Evolutionary conservation across 2,113 vertebrate species (phyloP).

Genomic region (Motacilla tschutschensis): DNA sequence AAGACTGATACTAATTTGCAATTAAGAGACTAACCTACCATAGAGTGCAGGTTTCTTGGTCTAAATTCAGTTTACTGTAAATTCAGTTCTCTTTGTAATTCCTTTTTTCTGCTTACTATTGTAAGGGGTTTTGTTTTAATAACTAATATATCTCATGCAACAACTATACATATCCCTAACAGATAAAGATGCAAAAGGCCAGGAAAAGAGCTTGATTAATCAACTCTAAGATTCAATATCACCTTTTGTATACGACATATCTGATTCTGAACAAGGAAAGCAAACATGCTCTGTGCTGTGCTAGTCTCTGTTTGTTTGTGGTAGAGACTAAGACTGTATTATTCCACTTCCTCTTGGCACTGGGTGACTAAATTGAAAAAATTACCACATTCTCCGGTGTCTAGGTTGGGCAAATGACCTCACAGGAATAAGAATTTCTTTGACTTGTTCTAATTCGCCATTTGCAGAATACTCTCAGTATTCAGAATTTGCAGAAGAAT

Average conservation of each 20-base stretch:
- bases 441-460: slow-evolving; percentile 10
- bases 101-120: neutral
- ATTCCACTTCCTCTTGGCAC: neutral
- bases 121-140: neutral
- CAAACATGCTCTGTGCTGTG: neutral
- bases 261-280: neutral
- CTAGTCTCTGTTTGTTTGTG: neutral
- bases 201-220: neutral
- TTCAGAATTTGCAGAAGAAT: slow-evolving; percentile 2
- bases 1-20: neutral
- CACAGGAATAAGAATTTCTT: neutral
- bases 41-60: neutral
- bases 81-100: neutral
- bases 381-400: neutral
- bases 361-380: neutral
- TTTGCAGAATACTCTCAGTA: neutral
- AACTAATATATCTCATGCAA: neutral
- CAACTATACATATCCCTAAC: neutral
- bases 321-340: neutral
- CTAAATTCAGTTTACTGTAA: neutral
- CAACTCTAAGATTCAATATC: neutral
- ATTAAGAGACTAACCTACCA: neutral
- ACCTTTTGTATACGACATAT: neutral
- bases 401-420: neutral
- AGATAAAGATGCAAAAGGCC: neutral